phyloP scores from a whole-genome alignment of 35 echinoderm and acorn worm genomes.

The Heliocidaris tuberculata region DNA sequence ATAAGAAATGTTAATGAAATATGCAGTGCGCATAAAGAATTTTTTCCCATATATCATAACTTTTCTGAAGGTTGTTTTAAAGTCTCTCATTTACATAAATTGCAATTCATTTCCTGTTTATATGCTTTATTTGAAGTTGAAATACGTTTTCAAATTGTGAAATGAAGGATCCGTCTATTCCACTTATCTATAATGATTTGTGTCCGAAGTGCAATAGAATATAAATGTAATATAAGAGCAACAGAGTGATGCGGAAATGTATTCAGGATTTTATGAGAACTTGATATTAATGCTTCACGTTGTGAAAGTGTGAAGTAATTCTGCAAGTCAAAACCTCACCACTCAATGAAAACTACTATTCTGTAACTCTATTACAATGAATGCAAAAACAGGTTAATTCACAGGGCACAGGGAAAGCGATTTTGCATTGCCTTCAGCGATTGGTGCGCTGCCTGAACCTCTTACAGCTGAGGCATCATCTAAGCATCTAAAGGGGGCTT shows the following conservation, averaged over 20 bases:
- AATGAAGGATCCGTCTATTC: neutral
- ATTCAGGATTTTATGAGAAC: neutral
- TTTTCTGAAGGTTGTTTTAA: neutral
- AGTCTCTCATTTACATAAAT: neutral
- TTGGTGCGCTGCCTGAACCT: slow-evolving; percentile 7
- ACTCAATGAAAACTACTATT: neutral
- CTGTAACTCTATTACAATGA: neutral
- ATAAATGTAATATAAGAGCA: neutral
- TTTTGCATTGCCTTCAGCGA: neutral
- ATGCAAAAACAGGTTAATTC: neutral
- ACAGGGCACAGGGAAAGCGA: neutral
- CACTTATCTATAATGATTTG: neutral
- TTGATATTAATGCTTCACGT: neutral
- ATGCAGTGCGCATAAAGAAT: neutral
- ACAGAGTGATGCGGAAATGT: neutral
- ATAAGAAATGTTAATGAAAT: neutral
- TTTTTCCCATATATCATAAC: neutral
- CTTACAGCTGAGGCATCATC: slow-evolving; percentile 8
- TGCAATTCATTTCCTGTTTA: neutral
- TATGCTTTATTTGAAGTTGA: neutral
- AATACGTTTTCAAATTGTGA: neutral
- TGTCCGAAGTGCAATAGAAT: neutral
- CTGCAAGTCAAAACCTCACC: neutral
- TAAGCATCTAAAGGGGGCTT: neutral
- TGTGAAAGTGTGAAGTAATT: neutral